Evolutionary conservation across 2,888 invertebrate species (phyloP), one percentile per base, ranked within the genome.

Genomic region (Drosophila bunnanda): DNA sequence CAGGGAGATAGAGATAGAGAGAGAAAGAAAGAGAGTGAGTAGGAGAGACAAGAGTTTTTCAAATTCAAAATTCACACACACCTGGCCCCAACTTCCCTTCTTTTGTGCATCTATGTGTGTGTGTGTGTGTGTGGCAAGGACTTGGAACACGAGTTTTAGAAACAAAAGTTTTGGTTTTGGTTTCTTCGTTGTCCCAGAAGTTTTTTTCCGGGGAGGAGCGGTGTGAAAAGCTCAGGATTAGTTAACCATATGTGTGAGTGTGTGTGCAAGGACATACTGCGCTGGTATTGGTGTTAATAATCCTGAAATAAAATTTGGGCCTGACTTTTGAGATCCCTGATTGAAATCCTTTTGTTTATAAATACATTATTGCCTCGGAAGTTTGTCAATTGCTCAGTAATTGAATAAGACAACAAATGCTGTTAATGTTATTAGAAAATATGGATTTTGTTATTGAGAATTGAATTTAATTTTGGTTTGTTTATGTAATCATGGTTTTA

Each of bases 141-240:
- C 78, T 87, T 64, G 81, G 76, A 84, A 84, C 89, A 87, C 87
- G 85, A 85, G 85, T 85, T 85, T 84, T 89, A 87, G 85, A 85
- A 85, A 85, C 89, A 85, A 89, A 85, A 85, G 88, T 85, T 85
- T 85, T 74, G 55, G 58, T 59, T 66, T 83, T 87, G 80, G 80
- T 84, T 84, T 87, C 87, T 87, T 87, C 82, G 79, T 75, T 58
- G 68, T 61, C 56, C 38, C 56, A 66, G 70, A 73, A 77, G 73
- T 77, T 81, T 55, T 20, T 32, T 32, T 13, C 9, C 12, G 1
- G 20, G 38, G 20, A 46, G 25, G 46, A 39, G 46, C 39, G 34
- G 43, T 44, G 54, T 17, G n/a, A 38, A 32, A 36, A 38, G 36
- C 25, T n/a, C 12, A 28, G 55, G 67, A 67, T 67, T 67, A 67